Percentiles rank a stretch among this genome's conserved stretches.
phyloP scores from a whole-genome alignment of 2,888 invertebrate species.

The Rutpela maculata region DNA sequence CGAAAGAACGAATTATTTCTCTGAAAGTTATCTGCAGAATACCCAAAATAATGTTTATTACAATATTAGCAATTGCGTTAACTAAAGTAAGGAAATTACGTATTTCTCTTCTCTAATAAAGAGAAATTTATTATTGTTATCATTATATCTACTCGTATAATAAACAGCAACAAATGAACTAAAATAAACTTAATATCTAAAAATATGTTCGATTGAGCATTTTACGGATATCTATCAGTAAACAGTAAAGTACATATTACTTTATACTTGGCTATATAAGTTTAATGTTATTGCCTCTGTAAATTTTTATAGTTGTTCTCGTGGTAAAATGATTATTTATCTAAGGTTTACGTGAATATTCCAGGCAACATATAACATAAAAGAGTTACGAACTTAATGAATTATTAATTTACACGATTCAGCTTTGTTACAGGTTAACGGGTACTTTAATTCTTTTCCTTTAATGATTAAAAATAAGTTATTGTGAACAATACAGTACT shows the following conservation, averaged over 20 bases:
- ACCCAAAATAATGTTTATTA: no score
- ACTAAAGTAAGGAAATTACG: no score
- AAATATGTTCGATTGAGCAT: background rate
- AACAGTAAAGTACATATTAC: slow-evolving; percentile 6
- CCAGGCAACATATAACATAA: background rate
- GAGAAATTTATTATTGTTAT: background rate
- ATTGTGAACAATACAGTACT: no score
- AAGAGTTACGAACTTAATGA: background rate
- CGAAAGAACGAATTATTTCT: no score
- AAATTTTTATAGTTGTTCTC: slow-evolving; percentile 2
- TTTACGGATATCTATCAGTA: background rate
- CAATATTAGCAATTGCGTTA: no score
- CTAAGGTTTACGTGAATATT: background rate
- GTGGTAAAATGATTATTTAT: background rate
- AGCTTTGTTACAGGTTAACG: no score
- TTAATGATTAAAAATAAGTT: no score
- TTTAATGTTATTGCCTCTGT: background rate
- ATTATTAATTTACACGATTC: background rate
- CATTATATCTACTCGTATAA: background rate
- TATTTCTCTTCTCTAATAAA: no score
- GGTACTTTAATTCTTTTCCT: no score
- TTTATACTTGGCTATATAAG: background rate
- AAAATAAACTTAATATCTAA: background rate
- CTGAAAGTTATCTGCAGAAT: no score
- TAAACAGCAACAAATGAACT: background rate